A percentile compares a stretch with the other conserved stretches of the same genome.
phyloP scores from a whole-genome alignment of 2,113 vertebrate genomes.

The Erythrolamprus reginae region DNA sequence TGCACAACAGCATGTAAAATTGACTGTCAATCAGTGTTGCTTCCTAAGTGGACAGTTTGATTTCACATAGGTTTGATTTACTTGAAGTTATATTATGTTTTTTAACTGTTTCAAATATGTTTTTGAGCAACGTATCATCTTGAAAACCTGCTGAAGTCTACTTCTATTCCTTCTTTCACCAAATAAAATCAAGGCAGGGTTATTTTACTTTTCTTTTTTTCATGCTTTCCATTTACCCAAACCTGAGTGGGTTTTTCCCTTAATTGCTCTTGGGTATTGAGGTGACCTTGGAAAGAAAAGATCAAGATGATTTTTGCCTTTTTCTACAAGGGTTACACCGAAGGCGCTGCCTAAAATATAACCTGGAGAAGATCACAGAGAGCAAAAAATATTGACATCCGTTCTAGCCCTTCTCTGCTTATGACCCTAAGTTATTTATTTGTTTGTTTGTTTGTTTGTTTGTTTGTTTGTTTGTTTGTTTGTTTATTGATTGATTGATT shows the following conservation, averaged over 20 bases:
- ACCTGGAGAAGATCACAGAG: not conserved
- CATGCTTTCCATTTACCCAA: not conserved
- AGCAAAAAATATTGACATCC: not conserved
- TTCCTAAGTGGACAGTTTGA: too few species aligned
- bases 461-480: too few species aligned
- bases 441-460: too few species aligned
- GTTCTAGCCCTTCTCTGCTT: not conserved
- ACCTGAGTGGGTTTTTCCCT: not conserved
- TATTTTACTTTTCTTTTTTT: not conserved
- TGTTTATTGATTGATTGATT: too few species aligned
- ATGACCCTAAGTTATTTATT: too few species aligned
- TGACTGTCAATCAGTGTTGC: too few species aligned
- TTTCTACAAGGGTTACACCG: not conserved
- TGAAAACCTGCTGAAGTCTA: not conserved
- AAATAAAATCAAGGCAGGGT: not conserved
- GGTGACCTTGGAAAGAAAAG: not conserved
- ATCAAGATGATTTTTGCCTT: not conserved
- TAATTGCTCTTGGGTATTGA: accelerated
- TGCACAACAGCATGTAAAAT: too few species aligned
- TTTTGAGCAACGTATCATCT: too few species aligned
- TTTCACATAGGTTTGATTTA: too few species aligned
- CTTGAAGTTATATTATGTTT: too few species aligned
- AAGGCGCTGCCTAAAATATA: not conserved
- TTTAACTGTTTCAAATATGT: too few species aligned
- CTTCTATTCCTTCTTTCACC: not conserved